Base-by-base conservation (phyloP, 2,113 vertebrate species). In the Rostratula benghalensis region DNA sequence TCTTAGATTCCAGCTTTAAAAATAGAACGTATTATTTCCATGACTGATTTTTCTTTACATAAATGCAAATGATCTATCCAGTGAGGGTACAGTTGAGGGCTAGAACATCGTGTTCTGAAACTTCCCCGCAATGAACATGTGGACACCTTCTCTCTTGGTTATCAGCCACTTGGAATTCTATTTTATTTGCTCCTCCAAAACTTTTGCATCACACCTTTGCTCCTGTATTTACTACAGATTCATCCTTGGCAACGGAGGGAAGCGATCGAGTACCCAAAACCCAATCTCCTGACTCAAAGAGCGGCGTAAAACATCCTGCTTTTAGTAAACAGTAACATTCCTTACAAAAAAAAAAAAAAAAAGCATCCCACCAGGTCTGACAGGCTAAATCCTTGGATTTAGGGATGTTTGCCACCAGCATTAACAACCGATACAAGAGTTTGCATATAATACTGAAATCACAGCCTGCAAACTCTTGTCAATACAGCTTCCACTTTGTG, bases 31-130 rank as follows among this genome's bases (percentile, higher is more conserved):
- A 90, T 89, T 91, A 94, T 77, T 80, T 88, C 67, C 73, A 37
- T 46, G 64, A 88, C 84, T 92, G 78, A 91, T 81, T 90, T 89
- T 91, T 83, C 89, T 87, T 96, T 90, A 75, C 96, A 94, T 60
- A 69, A 91, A 82, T 85, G 70, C 93, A 95, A 97, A 96, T 69
- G 59, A 76, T 60, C 46, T 86, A 54, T 53, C 71, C 56, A 88
- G 75, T 23, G 41, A 89, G 87, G 28, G 89, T 39, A 87, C 13
- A 67, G 89, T 45, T 51, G 71, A 93, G 86, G 94, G 53, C 33
- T 61, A 43, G 53, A 93, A 87, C 65, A 61, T 9, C 2, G 0
- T 7, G 81, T 60, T 77, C 78, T 69, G 45, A 93, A 94, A 91
- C 24, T 20, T 83, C 37, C 0, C 1, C n/a, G 65, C 79, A 87